Percentiles rank a stretch among this genome's conserved stretches.
Conservation (phyloP, 2,113 vertebrate genomes). For the Pelmatolapia mariae region DNA sequence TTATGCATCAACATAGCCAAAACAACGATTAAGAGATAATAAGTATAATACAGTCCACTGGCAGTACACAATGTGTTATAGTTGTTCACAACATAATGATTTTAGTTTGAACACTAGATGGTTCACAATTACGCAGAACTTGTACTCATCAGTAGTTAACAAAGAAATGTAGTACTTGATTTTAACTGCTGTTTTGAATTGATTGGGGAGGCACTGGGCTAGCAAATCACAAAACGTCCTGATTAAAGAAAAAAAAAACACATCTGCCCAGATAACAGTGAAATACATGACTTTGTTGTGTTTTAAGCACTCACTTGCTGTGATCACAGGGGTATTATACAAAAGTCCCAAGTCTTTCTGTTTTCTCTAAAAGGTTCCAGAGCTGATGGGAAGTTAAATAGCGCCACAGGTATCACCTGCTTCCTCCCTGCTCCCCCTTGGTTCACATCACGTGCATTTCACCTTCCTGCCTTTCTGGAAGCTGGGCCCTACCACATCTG, state of each 20-base stretch:
- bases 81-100: not conserved
- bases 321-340: not conserved
- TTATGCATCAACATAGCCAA: not conserved
- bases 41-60: not conserved
- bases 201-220: not conserved
- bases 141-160: not conserved
- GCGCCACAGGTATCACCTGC: not conserved
- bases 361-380: constrained; percentile 5
- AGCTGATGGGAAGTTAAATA: constrained; percentile 11
- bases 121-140: not conserved
- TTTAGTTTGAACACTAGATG: not conserved
- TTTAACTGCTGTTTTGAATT: not conserved
- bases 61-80: not conserved
- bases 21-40: not conserved
- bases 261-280: not conserved
- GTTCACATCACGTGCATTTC: not conserved
- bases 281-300: not conserved
- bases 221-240: not conserved
- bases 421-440: not conserved
- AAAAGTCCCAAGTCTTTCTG: not conserved
- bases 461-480: not conserved
- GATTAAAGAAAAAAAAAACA: not conserved
- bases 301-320: not conserved
- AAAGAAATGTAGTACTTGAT: not conserved
- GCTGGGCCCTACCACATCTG: not conserved